A percentile compares a stretch with the other conserved stretches of the same genome.
These are phyloP conservation scores for Halyomorpha halys DNA, from an alignment of 1,140 invertebrate species.

Conservation along the genomic window DNA sequence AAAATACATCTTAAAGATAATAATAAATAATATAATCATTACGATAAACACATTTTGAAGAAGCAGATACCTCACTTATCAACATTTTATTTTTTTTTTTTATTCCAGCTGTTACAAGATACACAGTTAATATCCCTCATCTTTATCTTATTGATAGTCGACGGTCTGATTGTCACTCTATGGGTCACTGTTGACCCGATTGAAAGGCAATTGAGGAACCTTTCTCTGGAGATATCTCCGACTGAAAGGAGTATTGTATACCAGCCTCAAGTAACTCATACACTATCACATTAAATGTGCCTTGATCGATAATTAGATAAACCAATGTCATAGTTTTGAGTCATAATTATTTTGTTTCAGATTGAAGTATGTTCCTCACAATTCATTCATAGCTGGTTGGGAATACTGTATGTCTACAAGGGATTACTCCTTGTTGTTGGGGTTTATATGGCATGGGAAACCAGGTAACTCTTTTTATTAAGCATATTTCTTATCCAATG, in stretches of 20 bases:
- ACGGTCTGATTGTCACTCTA: slow-evolving; percentile 63
- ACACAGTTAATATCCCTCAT: slow-evolving; percentile 72
- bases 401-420: slow-evolving; percentile 80
- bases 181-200: slow-evolving; percentile 78
- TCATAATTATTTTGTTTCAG: slow-evolving; percentile 38
- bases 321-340: no score
- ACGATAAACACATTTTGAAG: no score
- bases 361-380: slow-evolving; percentile 77
- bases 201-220: slow-evolving; percentile 68
- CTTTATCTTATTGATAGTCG: slow-evolving; percentile 62
- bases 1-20: no score
- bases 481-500: no score
- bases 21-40: no score
- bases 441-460: slow-evolving; percentile 97
- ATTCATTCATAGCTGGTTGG: slow-evolving; percentile 76
- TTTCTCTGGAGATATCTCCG: slow-evolving; percentile 65
- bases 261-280: slow-evolving; percentile 62
- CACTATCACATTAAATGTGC: background rate
- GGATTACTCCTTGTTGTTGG: slow-evolving; percentile 75
- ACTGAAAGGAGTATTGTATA: slow-evolving; percentile 70
- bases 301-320: no score
- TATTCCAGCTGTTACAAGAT: slow-evolving; percentile 61
- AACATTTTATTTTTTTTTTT: no score
- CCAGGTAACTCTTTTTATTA: slow-evolving; percentile 42
- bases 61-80: no score